Percentiles rank a stretch among this genome's conserved stretches.
Conservation (phyloP, 2,888 invertebrate species). For the Mythimna albipuncta region DNA sequence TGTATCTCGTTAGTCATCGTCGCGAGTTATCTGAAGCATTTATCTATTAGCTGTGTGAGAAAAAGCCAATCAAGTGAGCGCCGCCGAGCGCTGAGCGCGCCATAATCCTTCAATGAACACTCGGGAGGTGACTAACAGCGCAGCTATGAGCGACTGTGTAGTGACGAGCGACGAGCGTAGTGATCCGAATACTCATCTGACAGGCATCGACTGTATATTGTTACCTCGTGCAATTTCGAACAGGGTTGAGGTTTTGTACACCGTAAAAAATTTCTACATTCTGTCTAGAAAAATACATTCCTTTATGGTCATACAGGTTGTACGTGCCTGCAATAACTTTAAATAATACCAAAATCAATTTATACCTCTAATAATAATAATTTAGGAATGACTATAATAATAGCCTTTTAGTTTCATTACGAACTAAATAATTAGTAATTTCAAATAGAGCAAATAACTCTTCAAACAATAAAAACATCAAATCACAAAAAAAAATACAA, state of each 20-base stretch:
- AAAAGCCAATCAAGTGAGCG: slow-evolving; percentile 67
- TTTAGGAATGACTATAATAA: neutral
- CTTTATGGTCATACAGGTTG: neutral
- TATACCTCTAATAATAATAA: neutral
- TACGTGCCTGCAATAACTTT: neutral
- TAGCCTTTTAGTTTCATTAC: too few species aligned
- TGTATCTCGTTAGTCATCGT: slow-evolving; percentile 63
- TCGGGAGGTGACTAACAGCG: slow-evolving; percentile 73
- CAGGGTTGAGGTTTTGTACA: slow-evolving; percentile 10
- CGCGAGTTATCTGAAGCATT: slow-evolving; percentile 68
- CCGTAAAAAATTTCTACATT: neutral
- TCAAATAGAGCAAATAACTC: neutral
- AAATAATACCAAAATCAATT: neutral
- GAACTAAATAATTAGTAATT: neutral
- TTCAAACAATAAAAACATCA: neutral
- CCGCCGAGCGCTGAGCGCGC: slow-evolving; percentile 45
- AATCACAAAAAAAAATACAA: neutral
- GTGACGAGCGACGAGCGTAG: slow-evolving; percentile 62
- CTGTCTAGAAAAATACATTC: neutral
- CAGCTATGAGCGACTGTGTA: slow-evolving; percentile 70
- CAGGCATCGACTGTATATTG: slow-evolving; percentile 48
- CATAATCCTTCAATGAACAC: slow-evolving; percentile 79
- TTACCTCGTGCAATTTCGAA: slow-evolving; percentile 27
- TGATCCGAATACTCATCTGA: slow-evolving; percentile 64
- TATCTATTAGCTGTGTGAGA: slow-evolving; percentile 79